phyloP scores from a whole-genome alignment of 2,888 invertebrate species.

The Hylaea fasciaria region DNA sequence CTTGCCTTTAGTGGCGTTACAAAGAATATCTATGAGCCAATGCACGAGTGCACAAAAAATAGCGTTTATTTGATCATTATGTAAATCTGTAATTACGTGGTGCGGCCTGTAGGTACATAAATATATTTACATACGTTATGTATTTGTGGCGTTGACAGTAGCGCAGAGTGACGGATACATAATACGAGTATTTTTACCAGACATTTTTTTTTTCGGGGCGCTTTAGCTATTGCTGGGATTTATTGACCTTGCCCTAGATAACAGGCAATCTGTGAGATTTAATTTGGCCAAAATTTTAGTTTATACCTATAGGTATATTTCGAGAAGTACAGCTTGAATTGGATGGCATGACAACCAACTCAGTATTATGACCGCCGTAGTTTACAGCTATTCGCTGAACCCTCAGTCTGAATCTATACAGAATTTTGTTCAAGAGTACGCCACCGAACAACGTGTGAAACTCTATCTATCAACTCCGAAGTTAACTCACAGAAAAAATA shows the following conservation, averaged over 20 bases:
- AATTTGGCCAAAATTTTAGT: too few species aligned
- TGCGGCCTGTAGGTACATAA: constrained; percentile 22
- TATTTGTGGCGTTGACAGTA: constrained; percentile 29
- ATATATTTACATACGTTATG: constrained; percentile 27
- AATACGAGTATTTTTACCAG: neutral
- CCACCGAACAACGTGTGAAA: too few species aligned
- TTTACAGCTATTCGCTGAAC: too few species aligned
- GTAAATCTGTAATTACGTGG: constrained; percentile 39
- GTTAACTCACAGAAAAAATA: too few species aligned
- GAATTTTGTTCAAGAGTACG: too few species aligned
- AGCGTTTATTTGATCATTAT: constrained; percentile 41
- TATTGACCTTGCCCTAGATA: neutral
- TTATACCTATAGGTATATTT: too few species aligned
- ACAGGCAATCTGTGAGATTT: neutral
- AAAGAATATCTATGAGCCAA: constrained; percentile 34
- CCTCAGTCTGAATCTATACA: too few species aligned
- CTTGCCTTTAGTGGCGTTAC: constrained; percentile 35
- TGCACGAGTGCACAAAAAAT: constrained; percentile 31
- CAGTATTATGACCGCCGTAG: too few species aligned
- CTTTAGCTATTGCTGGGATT: neutral
- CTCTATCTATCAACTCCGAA: too few species aligned
- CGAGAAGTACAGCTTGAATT: too few species aligned
- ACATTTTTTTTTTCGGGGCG: neutral
- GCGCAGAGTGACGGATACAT: neutral
- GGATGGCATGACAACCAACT: too few species aligned